Evolutionary conservation across 2,888 invertebrate genomes (phyloP).

Genomic region (Calephelis perditalis): DNA sequence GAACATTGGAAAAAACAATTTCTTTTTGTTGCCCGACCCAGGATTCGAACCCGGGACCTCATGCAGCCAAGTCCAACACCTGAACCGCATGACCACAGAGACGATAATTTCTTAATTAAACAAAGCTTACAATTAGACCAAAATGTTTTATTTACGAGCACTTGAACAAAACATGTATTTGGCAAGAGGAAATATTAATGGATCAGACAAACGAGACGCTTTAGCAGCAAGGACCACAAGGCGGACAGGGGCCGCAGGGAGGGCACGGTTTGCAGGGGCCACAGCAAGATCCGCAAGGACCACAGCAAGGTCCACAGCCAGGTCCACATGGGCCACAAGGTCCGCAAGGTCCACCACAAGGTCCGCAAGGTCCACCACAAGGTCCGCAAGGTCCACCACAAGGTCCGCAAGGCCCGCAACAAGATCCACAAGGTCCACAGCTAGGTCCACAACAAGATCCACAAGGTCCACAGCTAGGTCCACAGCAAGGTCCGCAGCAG

Average conservation of each 20-base stretch:
- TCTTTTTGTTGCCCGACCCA: too few relatives aligned
- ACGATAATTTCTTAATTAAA: too few relatives aligned
- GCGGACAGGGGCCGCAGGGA: conserved; percentile 28
- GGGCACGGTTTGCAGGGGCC: conserved; percentile 19
- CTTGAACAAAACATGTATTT: not conserved
- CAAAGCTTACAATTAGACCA: too few relatives aligned
- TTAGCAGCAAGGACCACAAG: conserved; percentile 29
- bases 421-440: conserved; percentile 44
- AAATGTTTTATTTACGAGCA: conserved; percentile 1
- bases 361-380: conserved; percentile 22
- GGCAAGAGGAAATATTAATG: not conserved
- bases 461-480: conserved; percentile 40
- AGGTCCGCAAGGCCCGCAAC: conserved; percentile 38
- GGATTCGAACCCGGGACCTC: too few relatives aligned
- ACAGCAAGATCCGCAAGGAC: conserved; percentile 17
- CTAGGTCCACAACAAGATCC: conserved; percentile 39
- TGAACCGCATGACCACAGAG: too few relatives aligned
- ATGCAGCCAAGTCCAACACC: too few relatives aligned
- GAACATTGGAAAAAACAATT: too few relatives aligned
- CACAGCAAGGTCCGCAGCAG: conserved; percentile 44
- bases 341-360: conserved; percentile 24
- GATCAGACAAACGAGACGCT: not conserved
- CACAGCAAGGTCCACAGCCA: conserved; percentile 21
- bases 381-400: conserved; percentile 26
- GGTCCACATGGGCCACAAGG: conserved; percentile 21